Base-by-base conservation (phyloP, 2,888 invertebrate species). In the Sesia bembeciformis region DNA sequence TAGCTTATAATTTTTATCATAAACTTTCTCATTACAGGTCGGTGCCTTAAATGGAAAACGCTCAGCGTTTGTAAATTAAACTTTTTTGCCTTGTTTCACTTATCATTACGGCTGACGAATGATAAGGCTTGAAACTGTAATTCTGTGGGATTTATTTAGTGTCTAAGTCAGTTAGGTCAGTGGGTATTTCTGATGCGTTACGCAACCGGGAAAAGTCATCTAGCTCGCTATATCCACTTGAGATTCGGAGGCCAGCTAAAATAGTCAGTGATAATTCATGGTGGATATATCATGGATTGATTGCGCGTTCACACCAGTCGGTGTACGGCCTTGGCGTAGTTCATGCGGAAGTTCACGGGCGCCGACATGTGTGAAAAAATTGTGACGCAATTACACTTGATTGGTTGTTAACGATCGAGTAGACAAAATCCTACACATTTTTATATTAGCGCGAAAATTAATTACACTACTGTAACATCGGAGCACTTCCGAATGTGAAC, bases 341-440 rank as follows among this genome's bases (percentile, higher is more conserved):
- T 78, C 77, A 74, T 68, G 61, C 77, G 79, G 82, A 87, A 88
- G 90, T 90, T 90, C 89, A 90, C 64, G 90, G 88, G 74, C 85
- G 75, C 61, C 60, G n/a, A 5, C 63, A 64, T 63, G 65, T 63
- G 66, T 64, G 59, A 54, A 49, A 54, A 57, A 59, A 59, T 57
- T 62, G 62, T 62, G 61, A 65, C 57, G 57, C 56, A 56, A 55
- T 63, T 62, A 62, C 63, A 58, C 64, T 39, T 40, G 7, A n/a
- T 51, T 50, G 40, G 41, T 50, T 39, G 50, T 46, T 8, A 46
- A 39, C 50, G 5, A 42, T 6, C 7, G 42, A 42, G 7, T 7
- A 7, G 42, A 50, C 50, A 5, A 4, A 38, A 50, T n/a, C 39
- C 50, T 39, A 46, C 46, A 46, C 46, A 46, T 8, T 46, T 42